phyloP scores from a whole-genome alignment of 2,888 invertebrate species.

The Cybosia mesomella region DNA sequence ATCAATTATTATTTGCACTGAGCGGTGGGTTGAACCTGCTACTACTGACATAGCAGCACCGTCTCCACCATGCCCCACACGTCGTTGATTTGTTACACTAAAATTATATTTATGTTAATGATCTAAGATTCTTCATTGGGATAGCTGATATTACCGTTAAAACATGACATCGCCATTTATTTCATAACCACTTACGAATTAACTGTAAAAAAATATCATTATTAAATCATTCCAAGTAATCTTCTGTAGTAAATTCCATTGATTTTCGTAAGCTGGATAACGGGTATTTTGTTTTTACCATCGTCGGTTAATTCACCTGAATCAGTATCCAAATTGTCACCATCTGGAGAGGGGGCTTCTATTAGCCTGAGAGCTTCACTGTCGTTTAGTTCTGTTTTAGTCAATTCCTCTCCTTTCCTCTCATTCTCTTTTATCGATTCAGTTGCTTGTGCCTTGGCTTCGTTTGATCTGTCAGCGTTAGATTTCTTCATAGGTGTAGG shows the following conservation, averaged over 20 bases:
- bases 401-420: background rate
- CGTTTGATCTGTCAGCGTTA: background rate
- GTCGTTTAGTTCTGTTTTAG: constrained; percentile 15
- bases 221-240: constrained; percentile 48
- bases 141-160: background rate
- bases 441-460: background rate
- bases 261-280: constrained; percentile 59
- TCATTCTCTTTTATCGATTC: constrained; percentile 2
- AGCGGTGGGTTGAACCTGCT: background rate
- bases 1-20: background rate
- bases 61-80: background rate
- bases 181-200: background rate
- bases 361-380: constrained; percentile 56
- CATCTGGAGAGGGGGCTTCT: constrained; percentile 63
- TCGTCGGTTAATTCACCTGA: constrained; percentile 46
- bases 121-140: background rate
- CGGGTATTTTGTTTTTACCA: constrained; percentile 41
- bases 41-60: background rate
- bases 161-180: background rate
- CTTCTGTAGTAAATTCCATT: constrained; percentile 66
- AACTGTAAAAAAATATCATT: background rate
- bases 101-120: background rate
- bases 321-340: constrained; percentile 62
- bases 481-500: background rate
- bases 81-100: too few relatives aligned